A percentile compares a stretch with the other conserved stretches of the same genome.
Evolutionary conservation across 2,113 vertebrate genomes (phyloP).

Genomic region (Caloenas nicobarica): DNA sequence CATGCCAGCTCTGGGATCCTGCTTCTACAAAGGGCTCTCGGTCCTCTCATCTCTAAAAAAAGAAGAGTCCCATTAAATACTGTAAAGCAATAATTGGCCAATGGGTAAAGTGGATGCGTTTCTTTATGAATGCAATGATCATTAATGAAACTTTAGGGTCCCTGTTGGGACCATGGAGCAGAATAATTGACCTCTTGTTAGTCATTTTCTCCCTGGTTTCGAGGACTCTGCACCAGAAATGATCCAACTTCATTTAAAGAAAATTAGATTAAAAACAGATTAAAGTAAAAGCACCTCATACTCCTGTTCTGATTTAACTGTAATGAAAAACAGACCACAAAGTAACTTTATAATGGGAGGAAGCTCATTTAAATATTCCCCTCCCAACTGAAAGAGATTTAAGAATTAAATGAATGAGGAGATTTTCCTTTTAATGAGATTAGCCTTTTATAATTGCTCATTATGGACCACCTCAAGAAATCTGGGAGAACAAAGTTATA

Average conservation of each 20-base stretch:
- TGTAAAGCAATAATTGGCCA: constrained; percentile 7
- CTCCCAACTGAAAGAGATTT: constrained; percentile 52
- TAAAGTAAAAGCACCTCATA: constrained; percentile 40
- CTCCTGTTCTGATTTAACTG: constrained; percentile 37
- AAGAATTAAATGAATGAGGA: constrained; percentile 44
- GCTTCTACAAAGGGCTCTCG: neutral
- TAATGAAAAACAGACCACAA: constrained; percentile 53
- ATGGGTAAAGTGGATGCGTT: neutral
- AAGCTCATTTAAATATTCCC: constrained; percentile 50
- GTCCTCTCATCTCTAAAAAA: neutral
- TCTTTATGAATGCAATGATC: constrained; percentile 35
- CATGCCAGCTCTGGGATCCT: neutral
- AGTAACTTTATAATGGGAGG: constrained; percentile 51
- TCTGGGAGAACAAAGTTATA: constrained; percentile 23
- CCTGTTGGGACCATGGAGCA: neutral
- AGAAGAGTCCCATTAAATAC: neutral
- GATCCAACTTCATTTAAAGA: constrained; percentile 20
- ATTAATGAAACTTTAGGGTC: constrained; percentile 38
- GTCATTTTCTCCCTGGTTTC: constrained; percentile 32
- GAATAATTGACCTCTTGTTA: constrained; percentile 48
- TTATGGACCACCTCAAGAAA: constrained; percentile 17
- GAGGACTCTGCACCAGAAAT: constrained; percentile 33
- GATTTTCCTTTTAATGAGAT: constrained; percentile 55
- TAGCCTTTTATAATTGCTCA: constrained; percentile 43
- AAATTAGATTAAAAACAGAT: constrained; percentile 57